Conservation (phyloP, 2,888 invertebrate species). For the Calliscelio sp. region DNA sequence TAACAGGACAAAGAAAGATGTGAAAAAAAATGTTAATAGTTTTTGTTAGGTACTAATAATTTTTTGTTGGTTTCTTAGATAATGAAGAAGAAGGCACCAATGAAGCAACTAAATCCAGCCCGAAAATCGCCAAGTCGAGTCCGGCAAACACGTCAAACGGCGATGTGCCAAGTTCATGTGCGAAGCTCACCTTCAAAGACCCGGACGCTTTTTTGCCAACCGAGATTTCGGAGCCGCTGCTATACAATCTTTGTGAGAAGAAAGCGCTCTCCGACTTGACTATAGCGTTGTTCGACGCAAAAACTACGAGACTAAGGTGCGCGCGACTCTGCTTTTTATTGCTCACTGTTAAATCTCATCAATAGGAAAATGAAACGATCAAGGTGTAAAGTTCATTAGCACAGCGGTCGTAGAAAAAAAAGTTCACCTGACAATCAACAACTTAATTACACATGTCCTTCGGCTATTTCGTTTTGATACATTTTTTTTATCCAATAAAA, state of each 20-base stretch:
- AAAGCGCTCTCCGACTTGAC: slow-evolving; percentile 88
- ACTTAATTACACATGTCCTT: not conserved
- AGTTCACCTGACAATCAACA: not conserved
- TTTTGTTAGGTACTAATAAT: not conserved
- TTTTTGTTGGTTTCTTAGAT: slow-evolving; percentile 29
- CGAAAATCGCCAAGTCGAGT: slow-evolving; percentile 71
- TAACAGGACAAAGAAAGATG: too few relatives aligned
- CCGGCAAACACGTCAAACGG: slow-evolving; percentile 72
- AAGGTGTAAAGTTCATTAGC: slow-evolving; percentile 13
- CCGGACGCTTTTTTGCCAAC: slow-evolving; percentile 88
- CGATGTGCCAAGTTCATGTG: slow-evolving; percentile 76
- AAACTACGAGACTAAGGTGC: slow-evolving; percentile 88
- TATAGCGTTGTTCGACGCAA: slow-evolving; percentile 88
- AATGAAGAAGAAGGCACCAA: slow-evolving; percentile 66
- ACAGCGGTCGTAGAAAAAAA: slow-evolving; percentile 4
- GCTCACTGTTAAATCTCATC: not conserved
- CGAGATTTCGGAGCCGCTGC: slow-evolving; percentile 88
- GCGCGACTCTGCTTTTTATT: too few relatives aligned
- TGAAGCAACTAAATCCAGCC: slow-evolving; percentile 52
- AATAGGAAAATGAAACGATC: not conserved
- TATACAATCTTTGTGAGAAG: slow-evolving; percentile 87
- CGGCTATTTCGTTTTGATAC: not conserved
- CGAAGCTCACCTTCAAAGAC: slow-evolving; percentile 86
- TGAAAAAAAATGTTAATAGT: not conserved
- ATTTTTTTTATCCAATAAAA: not conserved